phyloP scores from a whole-genome alignment of 2,888 invertebrate genomes.

The Cantharis rufa region DNA sequence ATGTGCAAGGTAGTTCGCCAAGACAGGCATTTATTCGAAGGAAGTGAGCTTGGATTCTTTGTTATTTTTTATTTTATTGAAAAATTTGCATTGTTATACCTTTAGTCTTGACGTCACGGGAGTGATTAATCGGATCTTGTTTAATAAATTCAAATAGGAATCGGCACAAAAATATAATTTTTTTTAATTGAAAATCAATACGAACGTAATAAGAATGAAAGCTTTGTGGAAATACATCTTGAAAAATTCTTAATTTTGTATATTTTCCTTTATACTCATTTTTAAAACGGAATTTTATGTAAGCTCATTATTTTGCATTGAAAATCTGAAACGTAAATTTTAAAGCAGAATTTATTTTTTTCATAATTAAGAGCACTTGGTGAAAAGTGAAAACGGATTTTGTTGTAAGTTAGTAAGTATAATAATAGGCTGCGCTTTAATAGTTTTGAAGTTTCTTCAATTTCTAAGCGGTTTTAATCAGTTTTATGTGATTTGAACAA shows the following conservation, averaged over 20 bases:
- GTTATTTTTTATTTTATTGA: neutral
- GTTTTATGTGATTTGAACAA: conserved; percentile 7
- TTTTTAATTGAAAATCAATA: neutral
- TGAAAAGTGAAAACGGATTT: neutral
- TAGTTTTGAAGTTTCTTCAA: neutral
- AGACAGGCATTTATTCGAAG: neutral
- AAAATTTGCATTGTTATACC: neutral
- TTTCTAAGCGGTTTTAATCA: conserved; percentile 1
- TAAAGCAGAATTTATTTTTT: neutral
- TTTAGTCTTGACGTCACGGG: neutral
- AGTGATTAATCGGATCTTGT: neutral
- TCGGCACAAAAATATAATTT: neutral
- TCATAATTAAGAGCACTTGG: neutral
- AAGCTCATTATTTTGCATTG: neutral
- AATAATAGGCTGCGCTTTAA: neutral
- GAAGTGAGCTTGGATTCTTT: neutral
- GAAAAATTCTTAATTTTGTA: neutral
- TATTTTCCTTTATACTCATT: neutral
- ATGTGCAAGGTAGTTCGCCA: neutral
- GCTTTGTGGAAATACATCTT: neutral
- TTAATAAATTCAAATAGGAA: neutral
- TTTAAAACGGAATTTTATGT: neutral
- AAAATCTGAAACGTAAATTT: neutral
- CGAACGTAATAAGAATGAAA: neutral
- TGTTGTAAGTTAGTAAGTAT: neutral